Conservation (phyloP, 1,140 invertebrate genomes). For the Mactra quadrangularis region DNA sequence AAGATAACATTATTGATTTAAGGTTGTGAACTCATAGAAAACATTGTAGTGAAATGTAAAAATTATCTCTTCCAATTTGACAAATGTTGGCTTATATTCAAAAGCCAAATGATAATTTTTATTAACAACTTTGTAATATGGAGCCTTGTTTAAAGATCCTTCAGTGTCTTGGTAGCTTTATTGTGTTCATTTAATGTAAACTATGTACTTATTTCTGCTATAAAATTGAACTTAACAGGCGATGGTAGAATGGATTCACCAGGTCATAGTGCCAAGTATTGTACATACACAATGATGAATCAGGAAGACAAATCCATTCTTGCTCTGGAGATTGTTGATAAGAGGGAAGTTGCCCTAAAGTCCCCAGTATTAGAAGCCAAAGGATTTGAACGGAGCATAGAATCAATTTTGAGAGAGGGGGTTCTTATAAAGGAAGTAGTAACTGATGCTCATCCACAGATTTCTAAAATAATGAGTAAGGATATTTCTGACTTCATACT, state of each 20-base stretch:
- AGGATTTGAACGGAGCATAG: background rate
- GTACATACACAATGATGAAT: conserved; percentile 40
- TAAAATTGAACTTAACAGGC: no score
- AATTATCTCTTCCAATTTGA: background rate
- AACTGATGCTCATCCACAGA: no score
- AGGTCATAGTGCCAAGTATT: no score
- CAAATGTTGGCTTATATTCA: background rate
- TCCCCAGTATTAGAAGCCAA: background rate
- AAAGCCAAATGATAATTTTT: background rate
- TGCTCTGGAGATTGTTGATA: conserved; percentile 20
- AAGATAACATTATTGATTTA: no score
- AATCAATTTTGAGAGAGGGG: background rate
- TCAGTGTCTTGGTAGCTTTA: no score
- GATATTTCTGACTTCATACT: no score
- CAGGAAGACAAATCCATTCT: conserved; percentile 3
- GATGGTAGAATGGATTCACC: no score
- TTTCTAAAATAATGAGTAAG: no score
- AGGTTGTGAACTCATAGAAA: no score
- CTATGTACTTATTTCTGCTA: no score
- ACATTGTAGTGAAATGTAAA: background rate
- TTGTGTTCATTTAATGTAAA: no score
- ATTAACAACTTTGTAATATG: background rate
- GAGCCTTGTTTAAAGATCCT: background rate
- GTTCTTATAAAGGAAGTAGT: conserved; percentile 15
- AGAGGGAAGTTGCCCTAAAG: conserved; percentile 4